Base-by-base conservation (phyloP, 2,797 vertebrate species). In the Myoxocephalus aenaeus region DNA sequence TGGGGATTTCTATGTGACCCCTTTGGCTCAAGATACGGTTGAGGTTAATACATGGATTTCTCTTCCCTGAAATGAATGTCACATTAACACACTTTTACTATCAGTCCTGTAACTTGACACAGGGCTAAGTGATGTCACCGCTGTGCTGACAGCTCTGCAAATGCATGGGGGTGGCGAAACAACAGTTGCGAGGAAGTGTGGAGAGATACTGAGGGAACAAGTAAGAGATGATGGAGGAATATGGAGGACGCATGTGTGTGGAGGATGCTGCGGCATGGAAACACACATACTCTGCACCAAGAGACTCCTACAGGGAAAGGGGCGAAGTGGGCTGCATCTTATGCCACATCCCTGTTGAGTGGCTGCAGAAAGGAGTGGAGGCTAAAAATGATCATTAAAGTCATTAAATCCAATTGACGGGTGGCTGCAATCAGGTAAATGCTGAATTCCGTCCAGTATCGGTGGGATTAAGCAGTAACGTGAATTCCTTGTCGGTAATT, bases 341-440 rank as follows among this genome's bases (percentile, higher is more conserved):
- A 64, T 61, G 65, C 75, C 72, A 77, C 69, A 62, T 75, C 77
- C 65, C 68, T 29, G 65, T 70, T 82, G 87, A 12, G 27, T 66
- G 83, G 70, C 72, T 80, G 72, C 74, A 77, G 66, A 71, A 64
- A 86, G 66, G 75, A 58, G 77, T 65, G 61, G 82, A 76, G 85
- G 86, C 86, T 87, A 91, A 92, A 91, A 93, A 90, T 90, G 57
- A 95, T 94, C 85, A 90, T 92, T 92, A 81, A 82, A 84, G 93
- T 94, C 83, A 88, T 93, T 96, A 93, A 92, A 94, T 82, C 71
- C 69, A 89, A 93, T 87, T 94, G 93, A 95, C 89, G 94, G 84
- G 87, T 57, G 56, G 80, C 75, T 87, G 79, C 87, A 87, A 90
- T 89, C 89, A 93, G 91, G 92, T 87, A 91, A 86, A 75, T 66